Evolutionary conservation across 2,888 invertebrate genomes (phyloP).

Genomic region (Apodemia duryi): DNA sequence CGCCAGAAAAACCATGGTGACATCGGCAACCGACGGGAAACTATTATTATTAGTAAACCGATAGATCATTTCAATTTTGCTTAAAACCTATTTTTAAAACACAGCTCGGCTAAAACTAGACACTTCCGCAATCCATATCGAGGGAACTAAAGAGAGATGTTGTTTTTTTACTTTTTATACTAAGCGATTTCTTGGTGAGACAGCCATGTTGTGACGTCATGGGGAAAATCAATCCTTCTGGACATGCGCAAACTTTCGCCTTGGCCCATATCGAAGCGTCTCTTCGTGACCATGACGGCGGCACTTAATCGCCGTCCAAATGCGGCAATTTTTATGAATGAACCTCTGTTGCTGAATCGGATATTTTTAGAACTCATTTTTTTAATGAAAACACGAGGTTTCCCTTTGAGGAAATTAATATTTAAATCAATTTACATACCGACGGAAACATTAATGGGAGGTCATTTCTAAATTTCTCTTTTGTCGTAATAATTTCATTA

Average conservation of each 20-base stretch:
- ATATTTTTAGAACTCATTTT: conserved; percentile 48
- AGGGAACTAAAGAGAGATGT: conserved; percentile 43
- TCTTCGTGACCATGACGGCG: conserved; percentile 50
- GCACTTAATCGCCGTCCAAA: conserved; percentile 47
- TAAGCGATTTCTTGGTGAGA: conserved; percentile 48
- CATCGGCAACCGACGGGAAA: conserved; percentile 33
- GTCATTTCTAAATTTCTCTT: not conserved
- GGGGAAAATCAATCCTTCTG: conserved; percentile 61
- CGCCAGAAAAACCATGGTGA: conserved; percentile 36
- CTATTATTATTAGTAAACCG: conserved; percentile 35
- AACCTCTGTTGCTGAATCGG: conserved; percentile 57
- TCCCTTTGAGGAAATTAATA: not conserved
- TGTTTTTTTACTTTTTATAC: conserved; percentile 61
- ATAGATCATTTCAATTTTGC: conserved; percentile 21
- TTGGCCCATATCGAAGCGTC: conserved; percentile 58
- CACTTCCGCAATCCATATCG: conserved; percentile 43
- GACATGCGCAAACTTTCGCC: conserved; percentile 64
- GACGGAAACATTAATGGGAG: not conserved
- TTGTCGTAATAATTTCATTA: not conserved
- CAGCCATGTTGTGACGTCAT: conserved; percentile 75
- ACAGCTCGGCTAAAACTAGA: conserved; percentile 2
- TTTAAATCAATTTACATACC: not conserved
- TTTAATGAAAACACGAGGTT: not conserved
- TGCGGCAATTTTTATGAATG: conserved; percentile 66
- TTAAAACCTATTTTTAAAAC: conserved; percentile 15